A percentile compares a stretch with the other conserved stretches of the same genome.
phyloP scores from a whole-genome alignment of 1,140 invertebrate species.

The Zophobas atratus region DNA sequence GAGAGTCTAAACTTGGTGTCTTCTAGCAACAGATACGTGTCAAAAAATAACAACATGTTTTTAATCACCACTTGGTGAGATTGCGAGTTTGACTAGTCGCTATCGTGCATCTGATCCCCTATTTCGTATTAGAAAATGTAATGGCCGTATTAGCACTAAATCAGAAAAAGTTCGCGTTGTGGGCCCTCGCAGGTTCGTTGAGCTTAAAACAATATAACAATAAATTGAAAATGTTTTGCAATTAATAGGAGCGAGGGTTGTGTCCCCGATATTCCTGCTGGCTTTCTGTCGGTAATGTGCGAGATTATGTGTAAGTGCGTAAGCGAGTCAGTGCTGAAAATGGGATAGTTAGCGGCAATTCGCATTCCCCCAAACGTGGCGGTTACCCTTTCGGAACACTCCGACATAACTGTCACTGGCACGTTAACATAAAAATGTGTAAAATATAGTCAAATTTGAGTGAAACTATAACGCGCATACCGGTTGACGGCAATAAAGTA shows the following conservation, averaged over 20 bases:
- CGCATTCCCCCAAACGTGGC: conserved; percentile 65
- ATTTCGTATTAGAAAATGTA: too few relatives aligned
- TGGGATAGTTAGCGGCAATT: conserved; percentile 68
- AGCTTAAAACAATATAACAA: conserved; percentile 27
- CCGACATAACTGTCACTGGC: conserved; percentile 65
- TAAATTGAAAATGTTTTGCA: conserved; percentile 37
- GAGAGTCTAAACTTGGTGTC: too few relatives aligned
- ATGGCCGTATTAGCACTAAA: too few relatives aligned
- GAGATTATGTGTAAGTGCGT: conserved; percentile 63
- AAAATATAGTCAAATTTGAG: conserved; percentile 64
- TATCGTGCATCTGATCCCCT: too few relatives aligned
- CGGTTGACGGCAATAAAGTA: background rate
- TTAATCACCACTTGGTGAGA: too few relatives aligned
- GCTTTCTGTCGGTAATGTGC: conserved; percentile 61
- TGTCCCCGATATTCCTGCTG: conserved; percentile 23
- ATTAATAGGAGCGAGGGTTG: conserved; percentile 44
- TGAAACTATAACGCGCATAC: conserved; percentile 8
- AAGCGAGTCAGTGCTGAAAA: conserved; percentile 57
- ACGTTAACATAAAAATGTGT: conserved; percentile 67
- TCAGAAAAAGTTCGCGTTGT: background rate
- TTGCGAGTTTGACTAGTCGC: too few relatives aligned
- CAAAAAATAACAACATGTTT: too few relatives aligned
- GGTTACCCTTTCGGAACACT: conserved; percentile 65
- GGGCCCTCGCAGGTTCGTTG: background rate
- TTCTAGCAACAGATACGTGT: too few relatives aligned